Conservation (phyloP, 2,113 vertebrate genomes). For the Ondatra zibethicus region DNA sequence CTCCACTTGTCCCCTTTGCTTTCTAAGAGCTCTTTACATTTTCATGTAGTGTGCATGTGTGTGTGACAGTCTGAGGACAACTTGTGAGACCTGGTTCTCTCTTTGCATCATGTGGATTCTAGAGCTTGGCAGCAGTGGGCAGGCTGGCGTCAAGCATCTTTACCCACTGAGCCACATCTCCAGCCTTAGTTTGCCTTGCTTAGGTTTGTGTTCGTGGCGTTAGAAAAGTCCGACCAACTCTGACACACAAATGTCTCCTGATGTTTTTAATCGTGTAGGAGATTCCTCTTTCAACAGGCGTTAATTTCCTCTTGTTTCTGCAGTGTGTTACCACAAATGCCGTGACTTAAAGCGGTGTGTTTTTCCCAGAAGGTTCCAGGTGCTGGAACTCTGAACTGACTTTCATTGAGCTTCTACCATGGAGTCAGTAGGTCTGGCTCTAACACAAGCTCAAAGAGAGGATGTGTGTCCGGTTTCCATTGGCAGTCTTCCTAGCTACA, state of each 20-base stretch:
- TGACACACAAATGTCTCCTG: background rate
- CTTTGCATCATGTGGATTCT: background rate
- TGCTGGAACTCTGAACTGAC: background rate
- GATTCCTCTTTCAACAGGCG: background rate
- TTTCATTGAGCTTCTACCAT: background rate
- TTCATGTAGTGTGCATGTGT: background rate
- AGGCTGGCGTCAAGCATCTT: background rate
- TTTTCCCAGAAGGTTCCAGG: background rate
- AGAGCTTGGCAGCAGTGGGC: no score
- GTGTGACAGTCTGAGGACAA: background rate
- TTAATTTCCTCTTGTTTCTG: background rate
- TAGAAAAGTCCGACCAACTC: background rate
- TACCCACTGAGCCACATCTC: background rate
- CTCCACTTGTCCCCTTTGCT: background rate
- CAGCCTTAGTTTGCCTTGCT: background rate
- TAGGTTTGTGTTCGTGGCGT: background rate
- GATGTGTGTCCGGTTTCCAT: background rate
- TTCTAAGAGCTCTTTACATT: background rate
- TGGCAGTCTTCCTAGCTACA: background rate
- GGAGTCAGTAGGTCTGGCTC: background rate
- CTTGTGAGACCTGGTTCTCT: no score
- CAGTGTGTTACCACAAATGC: background rate
- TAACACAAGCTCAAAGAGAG: background rate
- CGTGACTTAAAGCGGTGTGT: slow-evolving; percentile 7
- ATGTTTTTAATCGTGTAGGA: background rate